Evolutionary conservation across 2,888 invertebrate species (phyloP), one percentile per base, ranked within the genome.

Genomic region (Polymixis lichenea): DNA sequence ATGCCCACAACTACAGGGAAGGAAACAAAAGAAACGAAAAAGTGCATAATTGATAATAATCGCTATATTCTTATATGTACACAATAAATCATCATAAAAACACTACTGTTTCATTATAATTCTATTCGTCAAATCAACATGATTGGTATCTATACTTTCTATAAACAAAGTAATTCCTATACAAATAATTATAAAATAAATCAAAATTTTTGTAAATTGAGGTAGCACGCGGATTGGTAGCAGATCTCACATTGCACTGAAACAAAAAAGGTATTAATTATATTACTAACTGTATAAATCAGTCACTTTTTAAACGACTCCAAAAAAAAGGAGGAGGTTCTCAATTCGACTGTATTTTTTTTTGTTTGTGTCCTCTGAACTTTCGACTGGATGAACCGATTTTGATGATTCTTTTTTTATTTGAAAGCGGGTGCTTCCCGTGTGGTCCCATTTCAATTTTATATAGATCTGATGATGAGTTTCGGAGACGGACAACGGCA

Each of bases 1-100:
- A 8, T 97, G 97, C 86, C 97, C 97, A 1, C 90, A 93, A 75
- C 85, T 95, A 38, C 86, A 93, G 68, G 90, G 91, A 53, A 88
- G 80, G 51, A 93, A 88, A 66, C 94, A 94, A 81, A 94, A 91
- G 82, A 96, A 93, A 90, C 88, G 93, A 85, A 94, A 93, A 88
- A 87, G 88, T 81, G 91, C 91, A 49, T 94, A 89, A 77, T 84
- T 82, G 83, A 83, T 85, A 83, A 81, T 85, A 82, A 83, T 85
- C 70, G 88, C 80, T 78, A 84, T 87, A 78, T 80, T 81, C 53
- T 88, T 89, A 90, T 91, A 90, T 85, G 90, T 88, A 90, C 86
- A 90, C 64, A 91, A 91, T 91, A 91, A 91, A 90, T 78, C 79
- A 85, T 74, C 88, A 84, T 85, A 84, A 87, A 88, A 89, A 88